These are phyloP conservation scores for Stenodera caucasica DNA, from an alignment of 2,888 invertebrate genomes.

Conservation along the genomic window DNA sequence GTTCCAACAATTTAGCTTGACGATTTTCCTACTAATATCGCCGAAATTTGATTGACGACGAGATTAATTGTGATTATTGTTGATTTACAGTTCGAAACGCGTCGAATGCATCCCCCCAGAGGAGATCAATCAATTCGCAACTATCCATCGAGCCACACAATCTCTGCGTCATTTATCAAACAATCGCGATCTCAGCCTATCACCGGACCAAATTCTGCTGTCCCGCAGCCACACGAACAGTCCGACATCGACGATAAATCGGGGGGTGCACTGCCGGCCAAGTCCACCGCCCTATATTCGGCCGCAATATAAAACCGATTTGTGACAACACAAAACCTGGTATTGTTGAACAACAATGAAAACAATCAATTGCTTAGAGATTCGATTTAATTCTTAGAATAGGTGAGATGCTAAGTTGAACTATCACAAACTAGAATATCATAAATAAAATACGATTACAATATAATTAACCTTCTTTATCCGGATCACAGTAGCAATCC, in stretches of 20 bases:
- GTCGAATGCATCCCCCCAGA: constrained; percentile 58
- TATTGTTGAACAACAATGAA: constrained; percentile 54
- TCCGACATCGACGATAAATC: constrained; percentile 50
- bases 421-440: constrained; percentile 5
- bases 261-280: constrained; percentile 57
- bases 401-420: neutral
- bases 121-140: constrained; percentile 67
- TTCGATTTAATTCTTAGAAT: constrained; percentile 1
- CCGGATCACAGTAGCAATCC: constrained; percentile 49
- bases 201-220: constrained; percentile 46
- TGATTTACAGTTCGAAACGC: constrained; percentile 49
- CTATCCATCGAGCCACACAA: constrained; percentile 61
- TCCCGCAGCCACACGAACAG: constrained; percentile 49
- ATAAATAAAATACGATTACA: neutral
- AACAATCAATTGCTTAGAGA: neutral
- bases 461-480: constrained; percentile 26
- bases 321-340: constrained; percentile 62
- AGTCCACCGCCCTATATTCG: constrained; percentile 64
- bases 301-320: constrained; percentile 59
- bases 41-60: neutral
- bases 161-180: constrained; percentile 63
- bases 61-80: constrained; percentile 26
- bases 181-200: constrained; percentile 44
- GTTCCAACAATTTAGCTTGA: constrained; percentile 8
- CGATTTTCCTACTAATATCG: constrained; percentile 15